Base-by-base conservation (phyloP, 1,140 invertebrate genomes). In the Lordiphosa collinella region DNA sequence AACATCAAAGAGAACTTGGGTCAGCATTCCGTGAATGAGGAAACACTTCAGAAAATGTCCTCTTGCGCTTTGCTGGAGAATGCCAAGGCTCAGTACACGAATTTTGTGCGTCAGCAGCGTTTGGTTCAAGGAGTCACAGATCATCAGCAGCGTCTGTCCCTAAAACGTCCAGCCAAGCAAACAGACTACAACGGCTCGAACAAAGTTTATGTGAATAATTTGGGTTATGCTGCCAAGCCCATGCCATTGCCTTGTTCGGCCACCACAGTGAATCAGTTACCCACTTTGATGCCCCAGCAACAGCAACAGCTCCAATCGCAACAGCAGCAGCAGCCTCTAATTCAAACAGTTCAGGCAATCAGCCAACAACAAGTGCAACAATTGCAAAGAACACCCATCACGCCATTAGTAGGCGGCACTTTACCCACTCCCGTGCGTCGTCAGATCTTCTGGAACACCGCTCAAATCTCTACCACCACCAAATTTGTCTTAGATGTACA, bases 391-490 rank as follows among this genome's bases (percentile, higher is more conserved):
- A n/a, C 43, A 3, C 8, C 34, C 4, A 29, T 73, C 10, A 56
- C 71, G 6, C 71, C 76, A 0, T 11, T 82, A 4, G 44, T 84
- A 4, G 54, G 67, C 4, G 78, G 68, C 0, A 59, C 59, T 0
- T 10, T 84, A 35, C 79, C 78, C 16, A 84, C 78, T 10, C 76
- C 78, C 0, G 64, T 76, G 35, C 76, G 87, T 25, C 62, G 85
- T 4, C 87, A 89, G 55, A 89, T 89, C 36, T 89, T 87, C 41
- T 89, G 87, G 87, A 88, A 89, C 46, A 88, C 87, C 0, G 82
- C 87, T 10, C 68, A 86, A 18, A 87, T 89, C 51, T 74, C 80
- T 0, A 86, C 79, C 5, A 74, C 25, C 44, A 89, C 87, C 1
- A 88, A 89, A 43, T 89, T 89, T 22, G 85, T 89, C 13, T 54